Conservation (phyloP, 2,888 invertebrate species). For the Apamea sordens region DNA sequence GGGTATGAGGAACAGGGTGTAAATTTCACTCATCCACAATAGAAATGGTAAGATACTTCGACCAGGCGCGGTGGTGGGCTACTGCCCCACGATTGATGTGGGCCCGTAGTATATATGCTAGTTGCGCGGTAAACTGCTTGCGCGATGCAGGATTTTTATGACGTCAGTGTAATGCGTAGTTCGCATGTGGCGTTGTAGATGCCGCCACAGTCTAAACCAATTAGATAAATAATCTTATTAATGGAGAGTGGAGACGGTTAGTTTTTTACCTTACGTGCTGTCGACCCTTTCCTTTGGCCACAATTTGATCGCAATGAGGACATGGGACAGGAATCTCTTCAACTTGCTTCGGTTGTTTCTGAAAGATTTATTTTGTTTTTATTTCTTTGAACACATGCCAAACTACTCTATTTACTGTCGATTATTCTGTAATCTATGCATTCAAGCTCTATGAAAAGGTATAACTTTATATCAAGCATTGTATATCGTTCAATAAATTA, state of each 20-base stretch:
- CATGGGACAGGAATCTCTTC: slow-evolving; percentile 63
- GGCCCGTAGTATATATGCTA: too few relatives aligned
- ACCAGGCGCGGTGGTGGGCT: too few relatives aligned
- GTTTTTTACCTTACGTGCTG: slow-evolving; percentile 74
- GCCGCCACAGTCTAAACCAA: too few relatives aligned
- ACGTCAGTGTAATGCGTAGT: too few relatives aligned
- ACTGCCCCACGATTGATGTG: too few relatives aligned
- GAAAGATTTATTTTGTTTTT: slow-evolving; percentile 38
- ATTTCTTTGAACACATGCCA: neutral
- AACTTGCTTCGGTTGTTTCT: slow-evolving; percentile 54
- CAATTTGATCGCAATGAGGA: slow-evolving; percentile 69
- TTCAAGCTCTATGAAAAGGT: neutral
- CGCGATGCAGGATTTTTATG: too few relatives aligned
- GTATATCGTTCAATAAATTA: neutral
- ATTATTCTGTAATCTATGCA: neutral
- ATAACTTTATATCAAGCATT: neutral
- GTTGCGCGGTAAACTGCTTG: too few relatives aligned
- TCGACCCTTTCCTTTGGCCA: slow-evolving; percentile 70
- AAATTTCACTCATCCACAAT: too few relatives aligned
- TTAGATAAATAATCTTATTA: neutral
- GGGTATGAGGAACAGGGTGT: too few relatives aligned
- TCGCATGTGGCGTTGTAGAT: too few relatives aligned
- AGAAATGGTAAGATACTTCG: too few relatives aligned
- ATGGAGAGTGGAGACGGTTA: neutral
- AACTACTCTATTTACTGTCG: neutral